Evolutionary conservation across 2,113 vertebrate genomes (phyloP).

Genomic region (Dipodomys spectabilis): DNA sequence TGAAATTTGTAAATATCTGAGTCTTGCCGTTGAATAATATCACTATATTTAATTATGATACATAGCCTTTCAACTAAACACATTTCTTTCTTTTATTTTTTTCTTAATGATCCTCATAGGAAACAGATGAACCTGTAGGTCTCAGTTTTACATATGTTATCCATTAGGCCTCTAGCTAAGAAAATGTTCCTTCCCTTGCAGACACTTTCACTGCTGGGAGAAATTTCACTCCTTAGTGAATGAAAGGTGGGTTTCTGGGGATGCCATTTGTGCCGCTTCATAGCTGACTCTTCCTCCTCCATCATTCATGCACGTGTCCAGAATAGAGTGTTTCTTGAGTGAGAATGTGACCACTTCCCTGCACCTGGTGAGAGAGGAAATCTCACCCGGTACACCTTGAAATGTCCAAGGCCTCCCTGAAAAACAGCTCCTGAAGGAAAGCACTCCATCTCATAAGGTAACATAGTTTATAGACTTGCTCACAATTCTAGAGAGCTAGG

Average conservation of each 20-base stretch:
- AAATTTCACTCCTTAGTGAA: neutral
- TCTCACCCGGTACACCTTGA: neutral
- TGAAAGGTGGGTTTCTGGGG: no score
- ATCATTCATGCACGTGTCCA: neutral
- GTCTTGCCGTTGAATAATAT: neutral
- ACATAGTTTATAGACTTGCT: neutral
- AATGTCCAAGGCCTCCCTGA: neutral
- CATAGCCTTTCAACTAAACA: neutral
- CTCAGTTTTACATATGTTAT: neutral
- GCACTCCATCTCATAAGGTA: neutral
- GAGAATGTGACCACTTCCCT: neutral
- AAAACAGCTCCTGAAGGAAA: neutral
- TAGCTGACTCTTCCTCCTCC: neutral
- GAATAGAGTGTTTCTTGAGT: neutral
- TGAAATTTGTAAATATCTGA: conserved; percentile 37
- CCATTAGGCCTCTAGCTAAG: neutral
- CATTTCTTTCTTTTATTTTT: neutral
- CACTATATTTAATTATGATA: neutral
- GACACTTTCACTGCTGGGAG: neutral
- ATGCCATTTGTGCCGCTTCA: neutral
- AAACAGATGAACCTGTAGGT: neutral
- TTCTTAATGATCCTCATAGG: neutral
- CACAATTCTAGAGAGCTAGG: neutral
- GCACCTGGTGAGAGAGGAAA: neutral
- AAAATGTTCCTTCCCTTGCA: neutral